Conservation (phyloP, 2,113 vertebrate genomes). For the Microtus pennsylvanicus region DNA sequence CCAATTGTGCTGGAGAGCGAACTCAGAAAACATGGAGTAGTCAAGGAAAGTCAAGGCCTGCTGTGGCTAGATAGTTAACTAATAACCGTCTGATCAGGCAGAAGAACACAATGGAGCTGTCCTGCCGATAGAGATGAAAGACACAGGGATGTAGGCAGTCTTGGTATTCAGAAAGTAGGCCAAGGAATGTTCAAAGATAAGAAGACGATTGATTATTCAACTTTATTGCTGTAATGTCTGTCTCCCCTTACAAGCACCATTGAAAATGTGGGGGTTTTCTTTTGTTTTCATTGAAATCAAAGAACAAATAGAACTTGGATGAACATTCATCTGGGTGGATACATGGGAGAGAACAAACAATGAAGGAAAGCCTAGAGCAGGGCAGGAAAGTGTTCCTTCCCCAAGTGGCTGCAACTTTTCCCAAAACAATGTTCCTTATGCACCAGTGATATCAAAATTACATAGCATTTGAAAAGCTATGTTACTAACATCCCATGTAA, state of each 20-base stretch:
- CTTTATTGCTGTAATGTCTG: background rate
- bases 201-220: background rate
- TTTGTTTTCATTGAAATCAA: background rate
- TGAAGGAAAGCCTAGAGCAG: background rate
- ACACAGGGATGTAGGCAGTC: background rate
- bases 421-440: background rate
- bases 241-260: background rate
- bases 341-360: background rate
- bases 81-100: no score
- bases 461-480: background rate
- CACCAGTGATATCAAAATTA: background rate
- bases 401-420: background rate
- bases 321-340: background rate
- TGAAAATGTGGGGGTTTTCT: background rate
- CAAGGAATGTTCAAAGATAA: background rate
- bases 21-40: background rate
- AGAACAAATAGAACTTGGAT: conserved; percentile 3
- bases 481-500: background rate
- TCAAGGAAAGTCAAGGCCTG: background rate
- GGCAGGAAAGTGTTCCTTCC: no score
- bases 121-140: background rate
- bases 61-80: background rate
- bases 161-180: background rate
- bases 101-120: background rate
- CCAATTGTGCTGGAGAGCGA: background rate